A percentile compares a stretch with the other conserved stretches of the same genome.
phyloP scores from a whole-genome alignment of 2,888 invertebrate species.

The Melanostoma scalare region DNA sequence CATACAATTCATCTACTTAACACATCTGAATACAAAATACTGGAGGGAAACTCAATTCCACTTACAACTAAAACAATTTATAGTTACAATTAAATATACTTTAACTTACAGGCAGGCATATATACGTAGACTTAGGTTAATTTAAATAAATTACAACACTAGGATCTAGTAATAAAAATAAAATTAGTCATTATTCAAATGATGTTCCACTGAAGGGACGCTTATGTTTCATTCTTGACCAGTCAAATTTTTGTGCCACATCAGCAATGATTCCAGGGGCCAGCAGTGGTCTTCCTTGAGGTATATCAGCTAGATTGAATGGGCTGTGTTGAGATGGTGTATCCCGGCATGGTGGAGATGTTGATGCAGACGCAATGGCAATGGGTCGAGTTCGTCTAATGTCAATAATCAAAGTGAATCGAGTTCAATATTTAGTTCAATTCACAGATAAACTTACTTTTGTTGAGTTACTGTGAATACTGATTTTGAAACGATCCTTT shows the following conservation, averaged over 20 bases:
- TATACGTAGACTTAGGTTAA: slow-evolving; percentile 19
- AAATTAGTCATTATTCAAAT: slow-evolving; percentile 37
- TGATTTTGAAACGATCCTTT: slow-evolving; percentile 83
- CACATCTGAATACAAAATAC: slow-evolving; percentile 59
- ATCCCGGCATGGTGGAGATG: slow-evolving; percentile 75
- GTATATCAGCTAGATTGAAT: slow-evolving; percentile 54
- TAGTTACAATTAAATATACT: slow-evolving; percentile 22
- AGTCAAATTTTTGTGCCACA: slow-evolving; percentile 63
- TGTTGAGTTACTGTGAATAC: slow-evolving; percentile 81
- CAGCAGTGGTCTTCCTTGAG: slow-evolving; percentile 66
- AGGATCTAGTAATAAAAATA: slow-evolving; percentile 20
- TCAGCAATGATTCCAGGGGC: slow-evolving; percentile 74
- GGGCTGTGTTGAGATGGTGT: slow-evolving; percentile 50
- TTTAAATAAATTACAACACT: slow-evolving; percentile 46
- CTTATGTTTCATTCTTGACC: slow-evolving; percentile 64
- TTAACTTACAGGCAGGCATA: slow-evolving; percentile 45
- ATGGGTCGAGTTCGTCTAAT: slow-evolving; percentile 64
- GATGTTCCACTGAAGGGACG: slow-evolving; percentile 31
- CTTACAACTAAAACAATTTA: slow-evolving; percentile 43
- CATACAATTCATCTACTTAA: slow-evolving; percentile 20
- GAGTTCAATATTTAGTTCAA: neutral
- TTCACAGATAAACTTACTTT: slow-evolving; percentile 76
- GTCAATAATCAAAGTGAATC: slow-evolving; percentile 42
- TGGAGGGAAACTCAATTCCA: slow-evolving; percentile 48
- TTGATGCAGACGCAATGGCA: slow-evolving; percentile 61